A percentile compares a stretch with the other conserved stretches of the same genome.
Conservation (phyloP, 2,113 vertebrate species). For the Oryzias celebensis region DNA sequence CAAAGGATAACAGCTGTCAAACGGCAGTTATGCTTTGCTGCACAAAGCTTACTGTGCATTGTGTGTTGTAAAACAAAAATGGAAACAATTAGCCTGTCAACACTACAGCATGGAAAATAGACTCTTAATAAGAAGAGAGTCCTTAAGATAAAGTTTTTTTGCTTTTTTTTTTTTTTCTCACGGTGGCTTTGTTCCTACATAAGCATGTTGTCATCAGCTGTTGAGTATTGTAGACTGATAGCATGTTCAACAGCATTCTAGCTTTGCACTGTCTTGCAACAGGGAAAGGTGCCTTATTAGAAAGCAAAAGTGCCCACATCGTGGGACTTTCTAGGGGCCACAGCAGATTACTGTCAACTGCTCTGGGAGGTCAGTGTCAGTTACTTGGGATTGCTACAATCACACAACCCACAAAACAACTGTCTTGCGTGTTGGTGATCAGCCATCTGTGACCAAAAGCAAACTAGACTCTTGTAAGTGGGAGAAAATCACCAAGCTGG, state of each 20-base stretch:
- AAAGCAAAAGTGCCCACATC: constrained; percentile 38
- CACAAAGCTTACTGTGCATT: too few species aligned
- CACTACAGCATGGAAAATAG: too few species aligned
- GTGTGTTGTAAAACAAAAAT: too few species aligned
- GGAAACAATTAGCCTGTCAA: too few species aligned
- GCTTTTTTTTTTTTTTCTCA: neutral
- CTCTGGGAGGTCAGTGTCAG: constrained; percentile 38
- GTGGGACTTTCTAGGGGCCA: constrained; percentile 38
- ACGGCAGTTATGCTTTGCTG: too few species aligned
- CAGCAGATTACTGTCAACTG: constrained; percentile 41
- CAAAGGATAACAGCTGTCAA: too few species aligned
- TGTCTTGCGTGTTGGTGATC: constrained; percentile 47
- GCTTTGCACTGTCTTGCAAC: constrained; percentile 45
- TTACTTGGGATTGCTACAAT: constrained; percentile 40
- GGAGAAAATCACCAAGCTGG: constrained; percentile 26
- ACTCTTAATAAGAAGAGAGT: neutral
- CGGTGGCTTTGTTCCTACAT: constrained; percentile 3
- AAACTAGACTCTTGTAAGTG: constrained; percentile 46
- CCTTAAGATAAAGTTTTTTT: neutral
- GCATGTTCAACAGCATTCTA: constrained; percentile 65
- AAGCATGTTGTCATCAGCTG: constrained; percentile 23
- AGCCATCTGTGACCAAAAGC: constrained; percentile 56
- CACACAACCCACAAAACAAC: constrained; percentile 62
- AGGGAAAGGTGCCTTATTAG: constrained; percentile 49
- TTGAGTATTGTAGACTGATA: constrained; percentile 39